A percentile compares a stretch with the other conserved stretches of the same genome.
Conservation (phyloP, 1,140 invertebrate species). For the Frieseomelitta varia region DNA sequence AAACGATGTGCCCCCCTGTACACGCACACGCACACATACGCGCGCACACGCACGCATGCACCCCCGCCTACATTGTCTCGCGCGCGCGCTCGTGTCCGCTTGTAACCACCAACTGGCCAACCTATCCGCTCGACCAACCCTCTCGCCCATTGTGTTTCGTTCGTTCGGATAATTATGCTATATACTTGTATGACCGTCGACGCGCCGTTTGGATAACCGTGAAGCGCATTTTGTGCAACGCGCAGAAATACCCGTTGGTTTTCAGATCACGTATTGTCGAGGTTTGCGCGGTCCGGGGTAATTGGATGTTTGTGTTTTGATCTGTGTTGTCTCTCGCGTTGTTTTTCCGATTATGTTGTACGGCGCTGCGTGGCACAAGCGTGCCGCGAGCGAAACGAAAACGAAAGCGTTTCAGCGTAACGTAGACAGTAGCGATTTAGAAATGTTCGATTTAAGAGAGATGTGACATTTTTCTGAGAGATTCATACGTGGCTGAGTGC, state of each 20-base stretch:
- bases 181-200: not conserved
- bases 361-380: no score
- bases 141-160: not conserved
- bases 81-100: not conserved
- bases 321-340: not conserved
- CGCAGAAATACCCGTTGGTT: not conserved
- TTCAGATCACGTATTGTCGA: not conserved
- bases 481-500: no score
- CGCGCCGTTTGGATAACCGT: not conserved
- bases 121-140: not conserved
- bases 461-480: no score
- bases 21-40: no score
- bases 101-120: not conserved
- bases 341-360: no score
- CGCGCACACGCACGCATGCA: no score
- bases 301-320: not conserved
- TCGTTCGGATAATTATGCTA: conserved; percentile 4
- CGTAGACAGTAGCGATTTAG: no score
- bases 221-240: not conserved
- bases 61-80: not conserved
- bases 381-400: no score
- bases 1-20: no score
- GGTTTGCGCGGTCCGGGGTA: not conserved
- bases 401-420: no score
- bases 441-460: no score